Percentiles rank a stretch among this genome's conserved stretches.
Evolutionary conservation across 1,140 invertebrate genomes (phyloP).

Genomic region (Drosophila chauvacae): DNA sequence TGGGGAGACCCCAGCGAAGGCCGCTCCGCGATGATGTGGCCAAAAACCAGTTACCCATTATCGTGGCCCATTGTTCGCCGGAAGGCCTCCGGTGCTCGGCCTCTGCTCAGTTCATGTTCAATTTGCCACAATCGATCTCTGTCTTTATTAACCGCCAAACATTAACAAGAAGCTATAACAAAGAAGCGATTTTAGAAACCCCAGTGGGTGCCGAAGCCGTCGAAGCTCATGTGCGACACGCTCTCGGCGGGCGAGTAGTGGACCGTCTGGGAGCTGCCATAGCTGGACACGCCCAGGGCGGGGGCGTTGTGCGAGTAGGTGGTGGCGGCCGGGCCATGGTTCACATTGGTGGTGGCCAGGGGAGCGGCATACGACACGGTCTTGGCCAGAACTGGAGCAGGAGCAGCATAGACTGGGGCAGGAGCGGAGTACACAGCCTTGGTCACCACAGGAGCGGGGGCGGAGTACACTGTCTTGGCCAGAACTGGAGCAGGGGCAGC

Average conservation of each 20-base stretch:
- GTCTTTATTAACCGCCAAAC: slow-evolving; percentile 59
- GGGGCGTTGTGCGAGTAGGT: slow-evolving; percentile 84
- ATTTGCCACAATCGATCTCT: slow-evolving; percentile 56
- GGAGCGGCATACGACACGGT: slow-evolving; percentile 86
- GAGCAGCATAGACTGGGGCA: slow-evolving; percentile 44
- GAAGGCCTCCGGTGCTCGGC: slow-evolving; percentile 43
- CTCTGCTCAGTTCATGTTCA: slow-evolving; percentile 37
- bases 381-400: slow-evolving; percentile 63
- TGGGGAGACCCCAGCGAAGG: slow-evolving; percentile 44
- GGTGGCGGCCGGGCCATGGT: slow-evolving; percentile 73
- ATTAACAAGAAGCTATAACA: slow-evolving; percentile 61
- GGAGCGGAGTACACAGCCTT: slow-evolving; percentile 84
- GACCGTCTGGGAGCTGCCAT: slow-evolving; percentile 81
- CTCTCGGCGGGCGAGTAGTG: slow-evolving; percentile 86
- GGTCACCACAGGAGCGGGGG: slow-evolving; percentile 78
- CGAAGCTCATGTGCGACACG: slow-evolving; percentile 86
- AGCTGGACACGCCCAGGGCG: slow-evolving; percentile 80
- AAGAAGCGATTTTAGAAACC: slow-evolving; percentile 84
- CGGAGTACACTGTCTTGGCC: slow-evolving; percentile 86
- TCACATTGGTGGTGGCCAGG: slow-evolving; percentile 72
- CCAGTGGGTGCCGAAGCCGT: slow-evolving; percentile 86
- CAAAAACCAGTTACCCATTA: slow-evolving; percentile 39
- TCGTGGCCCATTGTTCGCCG: slow-evolving; percentile 47
- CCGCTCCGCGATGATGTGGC: slow-evolving; percentile 59
- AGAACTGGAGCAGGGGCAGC: slow-evolving; percentile 83